phyloP scores from a whole-genome alignment of 2,888 invertebrate genomes.

The Oligia strigilis region DNA sequence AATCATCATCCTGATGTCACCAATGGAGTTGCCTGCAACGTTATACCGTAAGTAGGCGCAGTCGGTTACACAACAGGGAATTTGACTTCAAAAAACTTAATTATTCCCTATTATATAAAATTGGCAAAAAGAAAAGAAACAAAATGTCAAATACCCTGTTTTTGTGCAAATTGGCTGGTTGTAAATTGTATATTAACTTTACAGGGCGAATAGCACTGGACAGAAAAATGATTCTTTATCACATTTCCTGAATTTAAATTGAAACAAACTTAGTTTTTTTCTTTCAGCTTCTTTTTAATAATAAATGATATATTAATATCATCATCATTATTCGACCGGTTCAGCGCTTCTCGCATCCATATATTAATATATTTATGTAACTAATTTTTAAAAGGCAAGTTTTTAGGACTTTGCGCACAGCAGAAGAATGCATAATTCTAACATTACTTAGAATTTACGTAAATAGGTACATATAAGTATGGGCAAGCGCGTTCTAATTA shows the following conservation, averaged over 20 bases:
- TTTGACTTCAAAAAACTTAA: neutral
- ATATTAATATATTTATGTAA: neutral
- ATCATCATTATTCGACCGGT: too few relatives aligned
- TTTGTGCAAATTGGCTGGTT: neutral
- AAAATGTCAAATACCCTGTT: neutral
- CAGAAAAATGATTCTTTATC: neutral
- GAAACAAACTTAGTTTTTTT: neutral
- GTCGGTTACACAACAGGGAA: neutral
- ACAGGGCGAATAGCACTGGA: neutral
- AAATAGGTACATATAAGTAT: too few relatives aligned
- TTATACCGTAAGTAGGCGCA: constrained; percentile 92
- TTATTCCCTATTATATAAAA: neutral
- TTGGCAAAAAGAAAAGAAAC: neutral
- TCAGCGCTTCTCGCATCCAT: too few relatives aligned
- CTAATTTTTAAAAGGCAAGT: neutral
- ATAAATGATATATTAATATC: neutral
- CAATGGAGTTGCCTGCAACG: constrained; percentile 96
- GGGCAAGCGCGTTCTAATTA: too few relatives aligned
- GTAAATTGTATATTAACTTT: neutral
- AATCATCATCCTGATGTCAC: constrained; percentile 97
- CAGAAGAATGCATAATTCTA: neutral
- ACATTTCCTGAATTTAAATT: neutral
- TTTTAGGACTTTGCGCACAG: neutral
- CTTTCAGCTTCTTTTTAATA: neutral
- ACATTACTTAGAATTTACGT: neutral